phyloP scores from a whole-genome alignment of 2,113 vertebrate species.

The Glaucidium brasilianum region DNA sequence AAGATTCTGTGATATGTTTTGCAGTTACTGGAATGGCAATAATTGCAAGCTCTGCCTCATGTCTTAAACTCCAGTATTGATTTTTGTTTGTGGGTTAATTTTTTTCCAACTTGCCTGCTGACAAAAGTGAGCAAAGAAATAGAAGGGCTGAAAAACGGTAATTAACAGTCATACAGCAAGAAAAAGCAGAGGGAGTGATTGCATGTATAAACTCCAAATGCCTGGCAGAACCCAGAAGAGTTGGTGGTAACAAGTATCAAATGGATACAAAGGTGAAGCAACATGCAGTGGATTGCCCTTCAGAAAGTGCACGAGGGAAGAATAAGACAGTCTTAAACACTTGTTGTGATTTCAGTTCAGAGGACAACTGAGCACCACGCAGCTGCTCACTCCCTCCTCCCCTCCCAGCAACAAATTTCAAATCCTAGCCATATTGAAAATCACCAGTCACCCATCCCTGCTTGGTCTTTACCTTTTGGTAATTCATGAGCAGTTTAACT shows the following conservation, averaged over 20 bases:
- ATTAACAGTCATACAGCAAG: background rate
- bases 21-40: background rate
- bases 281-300: background rate
- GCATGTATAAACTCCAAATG: background rate
- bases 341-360: no score
- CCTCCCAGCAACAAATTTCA: background rate
- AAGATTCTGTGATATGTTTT: background rate
- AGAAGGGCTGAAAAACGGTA: background rate
- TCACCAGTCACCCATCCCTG: background rate
- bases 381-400: no score
- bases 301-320: background rate
- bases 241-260: background rate
- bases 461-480: background rate
- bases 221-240: background rate
- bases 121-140: background rate
- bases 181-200: background rate
- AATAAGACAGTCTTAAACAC: background rate
- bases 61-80: background rate
- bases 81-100: background rate
- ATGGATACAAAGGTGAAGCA: background rate
- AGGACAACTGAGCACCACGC: no score
- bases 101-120: background rate
- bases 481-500: background rate
- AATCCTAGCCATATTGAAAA: fast-evolving
- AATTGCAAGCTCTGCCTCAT: background rate